A percentile compares a stretch with the other conserved stretches of the same genome.
phyloP scores from a whole-genome alignment of 1,140 invertebrate genomes.

The Pachypeltis micranthus region DNA sequence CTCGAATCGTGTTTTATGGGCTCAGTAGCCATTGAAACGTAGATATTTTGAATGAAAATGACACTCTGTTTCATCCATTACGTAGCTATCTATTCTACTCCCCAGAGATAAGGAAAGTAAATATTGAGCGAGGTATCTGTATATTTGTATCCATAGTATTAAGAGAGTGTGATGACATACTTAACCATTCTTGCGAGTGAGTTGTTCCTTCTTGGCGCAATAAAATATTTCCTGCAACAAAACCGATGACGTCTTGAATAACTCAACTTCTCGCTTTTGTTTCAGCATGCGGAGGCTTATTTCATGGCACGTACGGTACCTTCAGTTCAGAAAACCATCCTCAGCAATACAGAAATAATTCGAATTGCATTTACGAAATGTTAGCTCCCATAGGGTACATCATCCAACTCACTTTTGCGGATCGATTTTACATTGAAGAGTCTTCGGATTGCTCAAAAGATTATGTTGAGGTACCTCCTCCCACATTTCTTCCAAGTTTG shows the following conservation, averaged over 20 bases:
- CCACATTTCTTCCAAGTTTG: not conserved
- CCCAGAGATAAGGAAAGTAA: no score
- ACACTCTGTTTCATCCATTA: no score
- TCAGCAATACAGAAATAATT: constrained; percentile 48
- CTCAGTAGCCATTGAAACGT: no score
- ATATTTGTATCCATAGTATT: no score
- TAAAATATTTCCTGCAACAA: no score
- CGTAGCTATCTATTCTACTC: no score
- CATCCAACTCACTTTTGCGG: constrained; percentile 52
- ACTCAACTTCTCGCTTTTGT: not conserved
- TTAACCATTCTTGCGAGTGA: no score
- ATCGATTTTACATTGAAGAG: constrained; percentile 62
- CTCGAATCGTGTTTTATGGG: no score
- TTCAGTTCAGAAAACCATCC: constrained; percentile 27
- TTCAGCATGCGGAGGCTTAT: constrained; percentile 43
- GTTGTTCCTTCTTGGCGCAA: no score
- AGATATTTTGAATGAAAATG: no score
- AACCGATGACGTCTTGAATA: constrained; percentile 5
- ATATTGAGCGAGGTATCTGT: no score
- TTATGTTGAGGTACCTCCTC: constrained; percentile 49
- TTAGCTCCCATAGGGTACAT: constrained; percentile 49
- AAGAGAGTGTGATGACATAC: no score
- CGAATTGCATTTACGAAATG: constrained; percentile 70
- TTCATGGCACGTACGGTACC: constrained; percentile 35
- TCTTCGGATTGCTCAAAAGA: constrained; percentile 62